These are phyloP conservation scores for Arnoldichthys spilopterus DNA, from an alignment of 2,797 vertebrate genomes.

Conservation along the genomic window DNA sequence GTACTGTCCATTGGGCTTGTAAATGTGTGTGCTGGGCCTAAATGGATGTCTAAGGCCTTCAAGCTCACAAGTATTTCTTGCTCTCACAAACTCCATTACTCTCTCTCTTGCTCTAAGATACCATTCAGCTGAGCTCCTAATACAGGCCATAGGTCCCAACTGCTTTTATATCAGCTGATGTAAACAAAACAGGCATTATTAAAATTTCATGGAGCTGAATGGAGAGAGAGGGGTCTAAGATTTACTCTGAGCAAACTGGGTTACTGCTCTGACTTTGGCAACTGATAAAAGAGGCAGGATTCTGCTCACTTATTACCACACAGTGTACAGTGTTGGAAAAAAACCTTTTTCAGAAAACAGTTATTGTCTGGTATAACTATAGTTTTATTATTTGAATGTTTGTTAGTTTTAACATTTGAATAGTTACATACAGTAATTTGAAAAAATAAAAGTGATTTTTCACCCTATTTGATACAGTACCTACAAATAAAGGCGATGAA, in stretches of 20 bases:
- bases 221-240: constrained; percentile 11
- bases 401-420: neutral
- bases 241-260: neutral
- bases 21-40: constrained; percentile 34
- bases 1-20: neutral
- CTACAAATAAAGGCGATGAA: too few relatives aligned
- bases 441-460: too few relatives aligned
- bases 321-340: neutral
- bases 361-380: neutral
- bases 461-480: too few relatives aligned
- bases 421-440: neutral
- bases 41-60: constrained; percentile 47
- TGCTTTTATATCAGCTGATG: constrained; percentile 36
- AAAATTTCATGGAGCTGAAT: constrained; percentile 53
- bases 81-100: constrained; percentile 39
- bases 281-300: neutral
- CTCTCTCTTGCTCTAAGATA: constrained; percentile 22
- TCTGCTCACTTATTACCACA: neutral
- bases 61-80: constrained; percentile 18
- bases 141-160: constrained; percentile 18
- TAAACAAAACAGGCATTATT: constrained; percentile 48
- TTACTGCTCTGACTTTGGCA: neutral
- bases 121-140: constrained; percentile 9
- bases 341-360: neutral
- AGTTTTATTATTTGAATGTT: neutral